Evolutionary conservation across 2,113 vertebrate genomes (phyloP), one percentile per base, ranked within the genome.

Genomic region (Petroica traversi): DNA sequence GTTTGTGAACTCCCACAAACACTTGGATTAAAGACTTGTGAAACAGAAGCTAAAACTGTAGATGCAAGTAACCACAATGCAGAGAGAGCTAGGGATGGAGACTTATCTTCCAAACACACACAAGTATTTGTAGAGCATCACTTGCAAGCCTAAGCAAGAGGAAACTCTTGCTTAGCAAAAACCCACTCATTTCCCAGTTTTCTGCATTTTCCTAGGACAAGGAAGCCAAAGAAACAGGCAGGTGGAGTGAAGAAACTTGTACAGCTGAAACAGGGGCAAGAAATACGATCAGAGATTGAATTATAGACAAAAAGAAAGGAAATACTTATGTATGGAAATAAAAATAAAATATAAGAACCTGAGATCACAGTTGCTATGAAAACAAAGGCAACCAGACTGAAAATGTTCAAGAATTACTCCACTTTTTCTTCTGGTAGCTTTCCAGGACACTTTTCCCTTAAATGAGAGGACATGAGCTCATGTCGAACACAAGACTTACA

Each of bases 101-200:
- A 69, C 28, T 29, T 19, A 46, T 29, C 18, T 45, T 59, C 45
- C 22, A 64, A 49, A 89, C 8, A 59, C 22, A 58, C 5, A n/a
- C 4, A 12, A 1, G 4, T 3, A 28, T n/a, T 23, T 77, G 29
- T 75, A 76, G 14, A 33, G 64, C 5, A 14, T 71, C 19, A 36
- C 26, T 45, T 62, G 9, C 10, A 77, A 73, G 28, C 22, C 43
- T 83, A 68, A 68, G 26, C 8, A 68, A 72, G 16, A 7, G 7
- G 8, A 62, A 46, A 59, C 26, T 29, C 22, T 41, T 63, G 52
- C 38, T 41, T 20, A 74, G 84, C 34, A 85, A 85, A 93, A 78
- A 0, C 0, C 7, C 9, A 19, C 11, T 45, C 0, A 18, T 71
- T 71, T 67, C 34, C 8, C 20, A 31, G 23, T 61, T 74, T 79